Conservation (phyloP, 2,888 invertebrate species). For the Zelleria hepariella region DNA sequence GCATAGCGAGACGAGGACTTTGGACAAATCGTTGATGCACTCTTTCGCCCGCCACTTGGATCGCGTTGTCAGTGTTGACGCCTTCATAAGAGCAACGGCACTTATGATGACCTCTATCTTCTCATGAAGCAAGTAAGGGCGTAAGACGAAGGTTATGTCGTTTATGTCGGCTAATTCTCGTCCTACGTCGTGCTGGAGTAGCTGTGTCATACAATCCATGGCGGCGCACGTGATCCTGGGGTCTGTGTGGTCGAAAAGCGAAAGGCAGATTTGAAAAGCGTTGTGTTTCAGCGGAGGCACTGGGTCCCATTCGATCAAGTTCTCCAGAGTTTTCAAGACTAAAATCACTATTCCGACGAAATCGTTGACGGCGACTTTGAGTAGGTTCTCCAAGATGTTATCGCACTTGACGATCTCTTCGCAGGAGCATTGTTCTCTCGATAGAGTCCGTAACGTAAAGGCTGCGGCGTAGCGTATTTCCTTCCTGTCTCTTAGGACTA, state of each 20-base stretch:
- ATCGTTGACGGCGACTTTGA: slow-evolving; percentile 52
- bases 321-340: slow-evolving; percentile 43
- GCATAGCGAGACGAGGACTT: slow-evolving; percentile 32
- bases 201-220: slow-evolving; percentile 50
- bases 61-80: slow-evolving; percentile 45
- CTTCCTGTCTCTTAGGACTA: slow-evolving; percentile 43
- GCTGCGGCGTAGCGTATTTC: slow-evolving; percentile 55
- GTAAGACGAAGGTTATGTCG: slow-evolving; percentile 37
- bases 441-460: slow-evolving; percentile 36
- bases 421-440: slow-evolving; percentile 36
- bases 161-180: slow-evolving; percentile 43
- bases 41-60: slow-evolving; percentile 61
- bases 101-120: slow-evolving; percentile 37
- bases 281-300: slow-evolving; percentile 39
- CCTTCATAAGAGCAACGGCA: slow-evolving; percentile 39
- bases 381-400: slow-evolving; percentile 38
- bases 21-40: slow-evolving; percentile 30
- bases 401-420: slow-evolving; percentile 34
- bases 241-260: slow-evolving; percentile 33
- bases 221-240: slow-evolving; percentile 34
- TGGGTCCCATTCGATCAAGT: slow-evolving; percentile 47
- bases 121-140: slow-evolving; percentile 22
- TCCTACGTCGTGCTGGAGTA: slow-evolving; percentile 52
- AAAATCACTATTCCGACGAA: slow-evolving; percentile 42
- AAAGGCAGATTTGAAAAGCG: slow-evolving; percentile 46